Percentiles rank a stretch among this genome's conserved stretches.
phyloP scores from a whole-genome alignment of 1,140 invertebrate species.

The Gonioctena quinquepunctata region DNA sequence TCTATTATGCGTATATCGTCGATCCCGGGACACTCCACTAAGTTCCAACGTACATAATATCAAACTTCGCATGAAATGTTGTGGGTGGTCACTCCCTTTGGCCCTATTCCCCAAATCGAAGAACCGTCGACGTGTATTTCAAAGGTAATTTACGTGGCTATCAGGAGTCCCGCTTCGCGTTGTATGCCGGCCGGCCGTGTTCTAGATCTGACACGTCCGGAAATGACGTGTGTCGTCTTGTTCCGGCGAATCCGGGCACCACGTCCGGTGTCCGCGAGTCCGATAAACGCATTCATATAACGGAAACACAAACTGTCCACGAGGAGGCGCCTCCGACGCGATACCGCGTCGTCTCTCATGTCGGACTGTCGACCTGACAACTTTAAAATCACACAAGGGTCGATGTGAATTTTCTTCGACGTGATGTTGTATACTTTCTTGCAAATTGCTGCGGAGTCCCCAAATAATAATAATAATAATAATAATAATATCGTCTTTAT shows the following conservation, averaged over 20 bases:
- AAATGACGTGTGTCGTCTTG: slow-evolving; percentile 56
- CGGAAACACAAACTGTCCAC: slow-evolving; percentile 54
- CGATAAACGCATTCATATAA: slow-evolving; percentile 53
- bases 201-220: slow-evolving; percentile 50
- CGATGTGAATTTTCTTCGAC: too few species aligned
- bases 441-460: too few species aligned
- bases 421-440: too few species aligned
- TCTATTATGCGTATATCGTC: too few species aligned
- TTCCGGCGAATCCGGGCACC: slow-evolving; percentile 52
- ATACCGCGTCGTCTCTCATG: background rate
- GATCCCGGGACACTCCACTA: too few species aligned
- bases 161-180: background rate
- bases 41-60: background rate
- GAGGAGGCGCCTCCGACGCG: background rate
- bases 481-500: too few species aligned
- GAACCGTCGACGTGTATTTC: background rate
- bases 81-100: background rate
- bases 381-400: too few species aligned
- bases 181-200: slow-evolving; percentile 16
- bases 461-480: too few species aligned
- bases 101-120: background rate
- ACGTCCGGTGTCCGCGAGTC: slow-evolving; percentile 52
- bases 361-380: background rate
- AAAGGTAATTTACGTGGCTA: slow-evolving; percentile 9
- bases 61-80: background rate